A percentile compares a stretch with the other conserved stretches of the same genome.
Conservation (phyloP, 2,888 invertebrate species). For the Ectemnius continuus region DNA sequence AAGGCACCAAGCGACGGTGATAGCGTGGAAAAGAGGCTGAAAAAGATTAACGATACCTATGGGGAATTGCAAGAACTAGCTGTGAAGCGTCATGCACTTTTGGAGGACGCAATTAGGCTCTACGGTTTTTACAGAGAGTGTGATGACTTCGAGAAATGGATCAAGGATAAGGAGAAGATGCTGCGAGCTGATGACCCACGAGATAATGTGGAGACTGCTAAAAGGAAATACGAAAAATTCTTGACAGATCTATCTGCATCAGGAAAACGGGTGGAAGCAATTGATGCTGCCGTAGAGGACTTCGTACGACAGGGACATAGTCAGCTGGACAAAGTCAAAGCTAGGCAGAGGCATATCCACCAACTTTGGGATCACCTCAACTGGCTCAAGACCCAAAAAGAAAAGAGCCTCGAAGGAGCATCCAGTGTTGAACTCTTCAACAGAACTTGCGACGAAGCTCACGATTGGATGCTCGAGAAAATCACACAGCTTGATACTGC, state of each 20-base stretch:
- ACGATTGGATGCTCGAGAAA: slow-evolving; percentile 98
- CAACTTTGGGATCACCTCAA: slow-evolving; percentile 93
- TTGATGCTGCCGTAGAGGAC: slow-evolving; percentile 92
- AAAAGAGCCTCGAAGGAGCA: slow-evolving; percentile 94
- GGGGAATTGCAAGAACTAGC: slow-evolving; percentile 89
- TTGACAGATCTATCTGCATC: slow-evolving; percentile 97
- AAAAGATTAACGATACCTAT: slow-evolving; percentile 89
- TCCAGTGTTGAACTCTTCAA: slow-evolving; percentile 96
- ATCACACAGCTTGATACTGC: slow-evolving; percentile 91
- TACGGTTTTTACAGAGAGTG: slow-evolving; percentile 97
- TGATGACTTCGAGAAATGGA: slow-evolving; percentile 98
- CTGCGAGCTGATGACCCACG: slow-evolving; percentile 89
- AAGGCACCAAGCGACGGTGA: slow-evolving; percentile 82
- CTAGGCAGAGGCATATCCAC: slow-evolving; percentile 90
- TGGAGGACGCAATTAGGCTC: slow-evolving; percentile 94
- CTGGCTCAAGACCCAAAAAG: slow-evolving; percentile 91
- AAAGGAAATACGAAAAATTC: slow-evolving; percentile 97
- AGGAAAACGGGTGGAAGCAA: slow-evolving; percentile 92
- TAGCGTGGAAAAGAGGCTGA: slow-evolving; percentile 89
- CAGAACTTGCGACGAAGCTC: slow-evolving; percentile 96
- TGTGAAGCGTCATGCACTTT: slow-evolving; percentile 87
- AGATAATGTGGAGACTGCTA: slow-evolving; percentile 94
- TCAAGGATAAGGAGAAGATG: slow-evolving; percentile 95
- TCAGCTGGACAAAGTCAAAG: slow-evolving; percentile 88
- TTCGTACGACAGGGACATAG: slow-evolving; percentile 92